Evolutionary conservation across 2,113 vertebrate species (phyloP).

Genomic region (Coptodon bakossiorum): DNA sequence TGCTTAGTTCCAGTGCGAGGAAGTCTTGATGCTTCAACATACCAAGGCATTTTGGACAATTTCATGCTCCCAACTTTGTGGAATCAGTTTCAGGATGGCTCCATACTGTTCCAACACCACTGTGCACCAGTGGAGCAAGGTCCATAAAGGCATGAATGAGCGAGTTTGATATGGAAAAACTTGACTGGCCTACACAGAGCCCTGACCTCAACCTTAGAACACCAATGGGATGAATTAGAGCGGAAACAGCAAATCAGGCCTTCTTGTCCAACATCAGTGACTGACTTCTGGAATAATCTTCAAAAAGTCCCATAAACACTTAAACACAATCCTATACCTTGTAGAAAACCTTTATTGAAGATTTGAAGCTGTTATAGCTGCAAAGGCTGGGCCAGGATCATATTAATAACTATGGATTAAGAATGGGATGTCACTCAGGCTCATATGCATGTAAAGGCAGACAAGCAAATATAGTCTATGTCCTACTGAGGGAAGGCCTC

Average conservation of each 20-base stretch:
- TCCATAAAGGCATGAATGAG: not conserved
- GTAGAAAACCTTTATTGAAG: not conserved
- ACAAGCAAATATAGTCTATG: not conserved
- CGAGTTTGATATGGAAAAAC: too few relatives aligned
- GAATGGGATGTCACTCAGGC: not conserved
- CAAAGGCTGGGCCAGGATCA: not conserved
- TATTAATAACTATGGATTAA: not conserved
- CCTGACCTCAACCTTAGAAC: too few relatives aligned
- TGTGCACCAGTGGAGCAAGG: not conserved
- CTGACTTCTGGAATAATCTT: too few relatives aligned
- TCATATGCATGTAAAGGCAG: not conserved
- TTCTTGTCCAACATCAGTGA: too few relatives aligned
- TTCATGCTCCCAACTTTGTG: not conserved
- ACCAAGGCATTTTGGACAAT: not conserved
- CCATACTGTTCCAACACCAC: not conserved
- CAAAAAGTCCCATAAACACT: too few relatives aligned
- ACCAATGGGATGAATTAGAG: too few relatives aligned
- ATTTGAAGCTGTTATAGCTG: not conserved
- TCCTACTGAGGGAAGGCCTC: not conserved
- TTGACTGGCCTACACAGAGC: too few relatives aligned
- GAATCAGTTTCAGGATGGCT: not conserved
- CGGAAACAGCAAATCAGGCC: too few relatives aligned
- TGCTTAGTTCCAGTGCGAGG: not conserved
- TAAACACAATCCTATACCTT: too few relatives aligned
- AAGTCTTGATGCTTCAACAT: not conserved